phyloP scores from a whole-genome alignment of 2,797 vertebrate species.

The Gouania willdenowi region DNA sequence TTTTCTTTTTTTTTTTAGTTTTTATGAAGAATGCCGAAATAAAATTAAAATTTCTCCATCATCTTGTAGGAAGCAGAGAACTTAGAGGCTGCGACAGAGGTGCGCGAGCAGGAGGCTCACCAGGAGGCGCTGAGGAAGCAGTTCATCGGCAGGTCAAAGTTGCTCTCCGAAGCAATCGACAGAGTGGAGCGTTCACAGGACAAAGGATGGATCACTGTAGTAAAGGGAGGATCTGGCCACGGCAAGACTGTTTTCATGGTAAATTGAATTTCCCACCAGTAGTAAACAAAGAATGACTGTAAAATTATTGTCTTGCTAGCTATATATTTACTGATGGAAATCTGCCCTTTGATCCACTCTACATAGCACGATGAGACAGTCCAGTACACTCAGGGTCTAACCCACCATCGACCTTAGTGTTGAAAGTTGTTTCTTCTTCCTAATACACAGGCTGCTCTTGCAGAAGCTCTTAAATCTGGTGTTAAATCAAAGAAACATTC shows the following conservation, averaged over 20 bases:
- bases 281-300: no score
- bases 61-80: constrained; percentile 41
- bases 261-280: no score
- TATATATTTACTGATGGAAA: no score
- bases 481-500: constrained; percentile 21
- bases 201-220: constrained; percentile 72
- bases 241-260: constrained; percentile 90
- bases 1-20: no score
- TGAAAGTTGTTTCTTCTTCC: neutral
- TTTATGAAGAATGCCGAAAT: no score
- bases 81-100: constrained; percentile 23
- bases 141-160: constrained; percentile 73
- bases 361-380: no score
- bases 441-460: constrained; percentile 76
- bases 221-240: constrained; percentile 76
- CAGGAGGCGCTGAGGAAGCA: constrained; percentile 69
- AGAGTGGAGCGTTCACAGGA: constrained; percentile 51
- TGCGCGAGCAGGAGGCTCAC: constrained; percentile 74
- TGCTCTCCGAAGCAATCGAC: constrained; percentile 47
- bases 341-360: no score
- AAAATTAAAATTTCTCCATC: neutral
- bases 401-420: no score
- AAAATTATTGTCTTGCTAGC: no score
- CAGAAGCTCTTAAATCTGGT: constrained; percentile 66
- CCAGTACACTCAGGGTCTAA: no score